Evolutionary conservation across 2,888 invertebrate species (phyloP).

Genomic region (Trissoscelio sp.): DNA sequence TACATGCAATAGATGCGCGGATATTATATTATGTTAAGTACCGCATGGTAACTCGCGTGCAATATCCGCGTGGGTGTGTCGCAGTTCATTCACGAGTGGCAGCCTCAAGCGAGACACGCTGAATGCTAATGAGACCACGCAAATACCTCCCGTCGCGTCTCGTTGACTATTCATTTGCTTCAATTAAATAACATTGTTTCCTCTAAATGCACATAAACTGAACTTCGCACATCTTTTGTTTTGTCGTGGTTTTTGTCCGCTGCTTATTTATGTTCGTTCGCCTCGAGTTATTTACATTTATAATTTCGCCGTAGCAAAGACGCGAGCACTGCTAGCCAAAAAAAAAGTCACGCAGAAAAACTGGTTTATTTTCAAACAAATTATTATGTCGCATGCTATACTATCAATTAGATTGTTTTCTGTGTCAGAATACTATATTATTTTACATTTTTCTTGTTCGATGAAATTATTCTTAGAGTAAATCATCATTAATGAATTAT

Average conservation of each 20-base stretch:
- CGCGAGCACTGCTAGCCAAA: background rate
- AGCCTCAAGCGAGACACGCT: conserved; percentile 75
- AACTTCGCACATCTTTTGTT: conserved; percentile 49
- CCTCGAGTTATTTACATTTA: conserved; percentile 49
- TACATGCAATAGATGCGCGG: conserved; percentile 62
- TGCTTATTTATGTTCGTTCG: conserved; percentile 14
- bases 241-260: conserved; percentile 40
- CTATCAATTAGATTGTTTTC: conserved; percentile 8
- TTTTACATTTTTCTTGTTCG: background rate
- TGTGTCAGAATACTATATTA: background rate
- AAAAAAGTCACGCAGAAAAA: conserved; percentile 26
- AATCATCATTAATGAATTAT: too few species aligned
- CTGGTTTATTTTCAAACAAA: conserved; percentile 28
- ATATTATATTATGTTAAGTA: conserved; percentile 65
- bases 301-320: conserved; percentile 32
- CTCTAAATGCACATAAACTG: conserved; percentile 45
- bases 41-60: conserved; percentile 52
- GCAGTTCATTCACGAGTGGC: conserved; percentile 77
- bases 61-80: conserved; percentile 70
- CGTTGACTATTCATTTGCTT: conserved; percentile 64
- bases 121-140: conserved; percentile 77
- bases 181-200: conserved; percentile 60
- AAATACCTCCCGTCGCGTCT: conserved; percentile 47
- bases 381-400: conserved; percentile 1
- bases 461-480: background rate